Percentiles rank a stretch among this genome's conserved stretches.
Conservation (phyloP, 2,888 invertebrate genomes). For the Microchrysa polita region DNA sequence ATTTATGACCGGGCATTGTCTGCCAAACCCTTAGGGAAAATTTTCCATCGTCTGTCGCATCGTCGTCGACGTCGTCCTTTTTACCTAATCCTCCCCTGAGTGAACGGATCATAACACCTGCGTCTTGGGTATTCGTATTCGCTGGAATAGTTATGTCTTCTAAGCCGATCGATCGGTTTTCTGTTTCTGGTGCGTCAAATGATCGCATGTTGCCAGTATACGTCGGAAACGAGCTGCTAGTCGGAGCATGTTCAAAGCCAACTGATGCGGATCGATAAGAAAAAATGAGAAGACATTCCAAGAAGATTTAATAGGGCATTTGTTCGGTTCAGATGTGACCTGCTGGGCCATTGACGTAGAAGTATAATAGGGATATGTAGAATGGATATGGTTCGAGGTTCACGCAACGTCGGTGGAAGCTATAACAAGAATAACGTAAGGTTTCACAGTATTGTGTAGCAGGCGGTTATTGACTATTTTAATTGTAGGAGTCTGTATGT, state of each 20-base stretch:
- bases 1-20: constrained; percentile 34
- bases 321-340: background rate
- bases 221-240: constrained; percentile 1
- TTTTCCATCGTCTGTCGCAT: too few species aligned
- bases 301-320: constrained; percentile 13
- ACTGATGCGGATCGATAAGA: constrained; percentile 17
- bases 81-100: constrained; percentile 14
- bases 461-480: background rate
- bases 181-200: background rate
- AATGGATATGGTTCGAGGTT: background rate
- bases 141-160: too few species aligned
- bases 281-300: background rate
- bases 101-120: constrained; percentile 39
- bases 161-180: background rate
- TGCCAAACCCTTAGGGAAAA: constrained; percentile 3
- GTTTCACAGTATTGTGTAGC: background rate
- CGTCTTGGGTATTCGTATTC: constrained; percentile 3
- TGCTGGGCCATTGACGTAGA: constrained; percentile 14
- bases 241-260: too few species aligned
- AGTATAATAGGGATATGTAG: background rate
- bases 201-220: too few species aligned
- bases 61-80: constrained; percentile 7
- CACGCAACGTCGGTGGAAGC: constrained; percentile 6
- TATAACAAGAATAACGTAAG: too few species aligned
- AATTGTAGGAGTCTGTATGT: background rate